Base-by-base conservation (phyloP, 2,797 vertebrate genomes). In the Hafferia zeledoni region DNA sequence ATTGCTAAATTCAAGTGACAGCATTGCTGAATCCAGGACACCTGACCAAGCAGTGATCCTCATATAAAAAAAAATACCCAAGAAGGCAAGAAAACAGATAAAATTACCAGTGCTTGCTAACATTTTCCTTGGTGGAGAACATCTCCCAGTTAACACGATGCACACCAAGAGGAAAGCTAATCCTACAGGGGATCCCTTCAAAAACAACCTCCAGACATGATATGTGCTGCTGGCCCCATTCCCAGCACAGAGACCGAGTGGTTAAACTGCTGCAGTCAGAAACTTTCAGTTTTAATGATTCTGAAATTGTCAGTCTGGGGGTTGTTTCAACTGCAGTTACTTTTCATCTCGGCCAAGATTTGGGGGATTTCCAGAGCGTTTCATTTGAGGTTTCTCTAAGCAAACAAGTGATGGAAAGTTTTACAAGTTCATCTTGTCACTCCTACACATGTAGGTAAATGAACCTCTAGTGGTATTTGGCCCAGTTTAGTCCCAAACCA, bases 391-490 rank as follows among this genome's bases (percentile, higher is more conserved):
- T 17, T 55, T 57, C 59, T 64, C 69, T 55, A 47, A 78, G 50
- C 50, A 83, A 81, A 69, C 14, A 47, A 33, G 50, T 30, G 43
- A 27, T 4, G 20, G 74, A 68, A 94, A 94, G 39, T 81, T 81
- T 63, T 22, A 75, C 13, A 13, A 47, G 56, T 50, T 81, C 52
- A 19, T 68, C 59, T 20, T 20, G 7, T 59, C 55, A 16, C 60
- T 88, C 44, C 56, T 20, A 39, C 30, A 19, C 7, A 0, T 0
- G 13, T 9, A 31, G 49, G n/a, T 27, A 25, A 67, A 69, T 0
- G 5, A 67, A 23, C 24, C 31, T 60, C 12, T 6, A 5, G 37
- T 1, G 5, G 8, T 5, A 2, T 17, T 22, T 37, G 49, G 22
- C 18, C 33, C n/a, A 30, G 0, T 64, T 78, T 27, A 78, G 53